These are phyloP conservation scores for Stercorarius parasiticus DNA, from an alignment of 2,113 vertebrate genomes.

Conservation along the genomic window DNA sequence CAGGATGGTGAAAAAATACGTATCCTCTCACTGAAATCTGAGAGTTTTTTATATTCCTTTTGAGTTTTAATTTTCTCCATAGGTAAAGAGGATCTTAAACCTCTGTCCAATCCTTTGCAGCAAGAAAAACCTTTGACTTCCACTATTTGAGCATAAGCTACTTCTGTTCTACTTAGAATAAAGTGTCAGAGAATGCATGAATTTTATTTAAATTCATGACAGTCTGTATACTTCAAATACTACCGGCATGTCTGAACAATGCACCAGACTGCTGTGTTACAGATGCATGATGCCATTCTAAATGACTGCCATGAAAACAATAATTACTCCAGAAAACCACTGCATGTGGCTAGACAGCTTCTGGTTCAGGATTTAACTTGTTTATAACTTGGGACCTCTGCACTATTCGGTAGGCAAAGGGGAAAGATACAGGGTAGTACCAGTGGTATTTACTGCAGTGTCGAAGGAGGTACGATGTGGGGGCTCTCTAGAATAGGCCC, in stretches of 20 bases:
- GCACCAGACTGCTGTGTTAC: constrained; percentile 18
- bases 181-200: background rate
- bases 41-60: background rate
- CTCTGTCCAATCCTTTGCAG: background rate
- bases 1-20: background rate
- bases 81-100: background rate
- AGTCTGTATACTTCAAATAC: background rate
- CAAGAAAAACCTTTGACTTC: background rate
- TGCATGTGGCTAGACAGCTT: background rate
- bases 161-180: background rate
- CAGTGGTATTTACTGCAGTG: background rate
- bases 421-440: background rate
- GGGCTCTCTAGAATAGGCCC: background rate
- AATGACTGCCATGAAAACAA: background rate
- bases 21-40: background rate
- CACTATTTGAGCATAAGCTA: background rate
- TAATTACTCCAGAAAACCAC: background rate
- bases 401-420: background rate
- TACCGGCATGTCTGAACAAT: constrained; percentile 8
- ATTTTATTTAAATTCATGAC: constrained; percentile 41
- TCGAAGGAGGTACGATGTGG: accelerated
- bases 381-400: background rate
- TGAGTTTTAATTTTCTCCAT: background rate
- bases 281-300: constrained; percentile 9
- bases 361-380: background rate